Evolutionary conservation across 2,888 invertebrate species (phyloP).

Genomic region (Plebejus melissa): DNA sequence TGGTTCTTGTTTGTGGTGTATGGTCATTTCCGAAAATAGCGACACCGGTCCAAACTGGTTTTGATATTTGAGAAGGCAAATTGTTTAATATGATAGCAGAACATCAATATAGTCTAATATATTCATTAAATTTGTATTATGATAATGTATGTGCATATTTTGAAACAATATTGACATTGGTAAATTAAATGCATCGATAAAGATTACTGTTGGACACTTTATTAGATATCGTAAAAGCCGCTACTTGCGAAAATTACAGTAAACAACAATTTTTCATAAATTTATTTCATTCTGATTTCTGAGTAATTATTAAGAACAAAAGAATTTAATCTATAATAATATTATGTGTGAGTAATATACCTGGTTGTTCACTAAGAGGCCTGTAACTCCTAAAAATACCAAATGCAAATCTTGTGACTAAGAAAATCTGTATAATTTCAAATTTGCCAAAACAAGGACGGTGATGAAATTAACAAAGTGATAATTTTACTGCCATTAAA

Average conservation of each 20-base stretch:
- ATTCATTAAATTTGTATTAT: background rate
- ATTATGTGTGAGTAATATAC: too few relatives aligned
- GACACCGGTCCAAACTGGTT: background rate
- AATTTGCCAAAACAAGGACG: background rate
- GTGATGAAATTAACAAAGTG: constrained; percentile 10
- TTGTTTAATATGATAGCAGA: constrained; percentile 1
- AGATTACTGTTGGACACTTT: background rate
- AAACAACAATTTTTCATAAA: background rate
- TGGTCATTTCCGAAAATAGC: constrained; percentile 8
- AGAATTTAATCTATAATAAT: too few relatives aligned
- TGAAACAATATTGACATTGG: background rate
- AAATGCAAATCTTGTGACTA: background rate
- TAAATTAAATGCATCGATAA: background rate
- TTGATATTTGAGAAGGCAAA: background rate
- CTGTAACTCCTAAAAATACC: background rate
- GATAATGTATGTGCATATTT: constrained; percentile 4
- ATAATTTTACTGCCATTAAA: constrained; percentile 25
- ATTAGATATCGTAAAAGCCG: background rate
- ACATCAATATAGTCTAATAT: background rate
- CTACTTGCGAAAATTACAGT: background rate
- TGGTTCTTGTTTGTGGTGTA: background rate
- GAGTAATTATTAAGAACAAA: too few relatives aligned
- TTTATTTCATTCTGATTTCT: too few relatives aligned
- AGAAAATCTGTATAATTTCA: background rate
- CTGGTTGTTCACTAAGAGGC: too few relatives aligned